A percentile compares a stretch with the other conserved stretches of the same genome.
These are phyloP conservation scores for Dorcus parallelipipedus DNA, from an alignment of 2,888 invertebrate species.

Conservation along the genomic window DNA sequence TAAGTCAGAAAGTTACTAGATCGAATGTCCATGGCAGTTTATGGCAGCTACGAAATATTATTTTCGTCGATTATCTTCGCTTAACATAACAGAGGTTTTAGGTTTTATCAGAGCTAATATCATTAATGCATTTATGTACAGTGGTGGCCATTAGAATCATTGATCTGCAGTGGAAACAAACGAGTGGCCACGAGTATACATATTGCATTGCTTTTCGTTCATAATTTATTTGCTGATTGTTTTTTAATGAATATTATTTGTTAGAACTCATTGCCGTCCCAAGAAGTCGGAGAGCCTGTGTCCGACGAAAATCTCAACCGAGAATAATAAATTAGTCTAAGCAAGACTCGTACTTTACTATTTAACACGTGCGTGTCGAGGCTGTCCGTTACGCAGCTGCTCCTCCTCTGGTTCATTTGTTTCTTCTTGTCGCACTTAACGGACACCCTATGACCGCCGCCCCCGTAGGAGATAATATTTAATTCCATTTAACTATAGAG, in stretches of 20 bases:
- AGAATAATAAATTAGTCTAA: conserved; percentile 50
- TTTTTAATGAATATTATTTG: conserved; percentile 35
- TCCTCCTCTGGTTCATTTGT: neutral
- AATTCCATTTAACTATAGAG: conserved; percentile 1
- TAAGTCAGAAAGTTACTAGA: too few species aligned
- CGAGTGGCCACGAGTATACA: neutral
- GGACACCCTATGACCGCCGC: neutral
- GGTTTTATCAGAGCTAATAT: neutral
- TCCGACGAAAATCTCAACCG: conserved; percentile 75
- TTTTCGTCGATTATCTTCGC: neutral
- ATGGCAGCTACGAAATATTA: too few species aligned
- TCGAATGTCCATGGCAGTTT: too few species aligned
- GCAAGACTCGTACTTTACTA: conserved; percentile 2
- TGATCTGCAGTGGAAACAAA: too few species aligned
- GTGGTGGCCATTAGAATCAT: too few species aligned
- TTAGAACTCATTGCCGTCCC: conserved; percentile 69
- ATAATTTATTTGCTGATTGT: neutral
- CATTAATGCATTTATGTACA: neutral
- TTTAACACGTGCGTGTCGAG: conserved; percentile 1
- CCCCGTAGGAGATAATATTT: neutral
- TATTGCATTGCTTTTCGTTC: neutral
- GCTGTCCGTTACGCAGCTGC: neutral
- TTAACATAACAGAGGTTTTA: neutral
- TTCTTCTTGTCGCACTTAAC: neutral
- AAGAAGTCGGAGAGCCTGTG: conserved; percentile 52